Base-by-base conservation (phyloP, 2,888 invertebrate genomes). In the Nasonia oneida region DNA sequence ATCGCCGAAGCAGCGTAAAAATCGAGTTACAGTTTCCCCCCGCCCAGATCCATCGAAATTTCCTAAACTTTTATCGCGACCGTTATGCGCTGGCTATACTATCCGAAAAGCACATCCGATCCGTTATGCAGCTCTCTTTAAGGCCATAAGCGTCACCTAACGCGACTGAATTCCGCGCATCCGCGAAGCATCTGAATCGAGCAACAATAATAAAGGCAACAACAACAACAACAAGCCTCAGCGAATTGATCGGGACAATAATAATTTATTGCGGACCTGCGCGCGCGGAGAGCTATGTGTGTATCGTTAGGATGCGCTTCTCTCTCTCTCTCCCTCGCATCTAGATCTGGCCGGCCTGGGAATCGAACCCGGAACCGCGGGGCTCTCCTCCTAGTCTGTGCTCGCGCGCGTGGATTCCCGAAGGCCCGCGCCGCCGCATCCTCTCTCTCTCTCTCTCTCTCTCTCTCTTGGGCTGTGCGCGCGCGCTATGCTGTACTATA, bases 221-320 rank as follows among this genome's bases (percentile, higher is more conserved):
- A 1, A 29, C 67, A 67, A 67, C 64, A 29, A 29, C 33, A 67
- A 67, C 89, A 29, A 67, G 14, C 89, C 75, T 53, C 47, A 88
- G 88, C 88, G 89, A 90, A 91, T 90, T 91, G 90, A 90, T 90
- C 89, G 88, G 89, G 89, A 89, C 89, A 90, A 89, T 89, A 90
- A 91, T 91, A 91, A 91, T 91, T 92, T 91, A 92, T 91, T 89
- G 89, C 90, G 70, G 18, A 50, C 18, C 50, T 39, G 70, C n/a
- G 61, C 57, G 64, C 0, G 29, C 1, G 29, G 29, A 1, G 14
- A 29, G 18, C 39, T 89, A 90, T 73, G 71, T 73, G 71, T 73
- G 71, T 73, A 73, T 73, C 71, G 71, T 73, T 73, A 73, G 71
- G n/a, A 39, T n/a, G 71, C 39, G n/a, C 10, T 12, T 29, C 67